A percentile compares a stretch with the other conserved stretches of the same genome.
These are phyloP conservation scores for Leucophenga montana DNA, from an alignment of 2,888 invertebrate species.

Conservation along the genomic window DNA sequence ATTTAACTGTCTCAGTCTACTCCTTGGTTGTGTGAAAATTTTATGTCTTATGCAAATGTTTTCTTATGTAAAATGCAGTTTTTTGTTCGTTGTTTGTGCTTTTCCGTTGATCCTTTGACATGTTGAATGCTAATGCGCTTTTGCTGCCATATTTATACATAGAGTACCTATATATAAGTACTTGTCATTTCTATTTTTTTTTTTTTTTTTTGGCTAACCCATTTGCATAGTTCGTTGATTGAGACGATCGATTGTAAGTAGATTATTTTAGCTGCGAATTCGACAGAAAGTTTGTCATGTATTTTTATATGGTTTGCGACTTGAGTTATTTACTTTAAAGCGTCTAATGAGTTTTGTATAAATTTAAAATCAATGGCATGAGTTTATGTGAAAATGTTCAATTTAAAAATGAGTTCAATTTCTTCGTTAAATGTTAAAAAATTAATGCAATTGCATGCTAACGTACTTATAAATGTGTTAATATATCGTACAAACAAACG, in stretches of 20 bases:
- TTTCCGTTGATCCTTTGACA: conserved; percentile 62
- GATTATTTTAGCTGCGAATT: conserved; percentile 37
- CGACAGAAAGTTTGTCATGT: no score
- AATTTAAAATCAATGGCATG: no score
- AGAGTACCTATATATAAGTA: conserved; percentile 52
- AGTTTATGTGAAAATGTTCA: no score
- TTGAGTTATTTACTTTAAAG: no score
- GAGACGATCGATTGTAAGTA: conserved; percentile 50
- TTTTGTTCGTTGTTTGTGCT: conserved; percentile 23
- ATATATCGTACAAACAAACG: no score
- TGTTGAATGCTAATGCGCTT: conserved; percentile 64
- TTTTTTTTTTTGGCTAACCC: conserved; percentile 8
- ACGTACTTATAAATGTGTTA: no score
- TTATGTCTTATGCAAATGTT: conserved; percentile 63
- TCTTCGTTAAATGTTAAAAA: no score
- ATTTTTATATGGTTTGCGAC: no score
- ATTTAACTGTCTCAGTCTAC: background rate
- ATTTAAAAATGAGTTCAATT: no score
- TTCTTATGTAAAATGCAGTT: conserved; percentile 26
- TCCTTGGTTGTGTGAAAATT: conserved; percentile 23
- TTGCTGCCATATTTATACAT: conserved; percentile 28
- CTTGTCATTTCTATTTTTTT: conserved; percentile 43
- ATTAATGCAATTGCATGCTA: no score
- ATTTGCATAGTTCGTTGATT: conserved; percentile 32
- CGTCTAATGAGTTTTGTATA: no score